These are phyloP conservation scores for Microtus ochrogaster DNA, from an alignment of 2,113 vertebrate species.

Conservation along the genomic window DNA sequence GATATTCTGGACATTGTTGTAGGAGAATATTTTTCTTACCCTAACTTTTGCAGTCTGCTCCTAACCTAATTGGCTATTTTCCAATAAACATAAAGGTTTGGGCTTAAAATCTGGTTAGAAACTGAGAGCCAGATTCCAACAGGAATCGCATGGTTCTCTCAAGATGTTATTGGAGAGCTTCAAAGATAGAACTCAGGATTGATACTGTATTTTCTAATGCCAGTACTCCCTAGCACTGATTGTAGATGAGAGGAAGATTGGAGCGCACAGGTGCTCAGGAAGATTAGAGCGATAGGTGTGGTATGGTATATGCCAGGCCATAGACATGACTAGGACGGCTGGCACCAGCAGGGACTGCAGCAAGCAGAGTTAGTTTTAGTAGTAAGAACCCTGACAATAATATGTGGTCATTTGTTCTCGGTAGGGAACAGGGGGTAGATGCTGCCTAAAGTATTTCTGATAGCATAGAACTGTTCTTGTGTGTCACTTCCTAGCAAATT, in stretches of 20 bases:
- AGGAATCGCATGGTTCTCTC: background rate
- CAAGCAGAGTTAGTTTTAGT: background rate
- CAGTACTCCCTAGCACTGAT: background rate
- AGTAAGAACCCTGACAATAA: background rate
- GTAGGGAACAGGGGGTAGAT: background rate
- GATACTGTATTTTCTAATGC: background rate
- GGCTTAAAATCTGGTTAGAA: constrained; percentile 11
- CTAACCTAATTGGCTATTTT: background rate
- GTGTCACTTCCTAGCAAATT: background rate
- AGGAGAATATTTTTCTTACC: background rate
- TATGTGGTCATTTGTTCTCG: background rate
- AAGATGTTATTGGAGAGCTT: background rate
- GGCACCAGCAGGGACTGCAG: background rate
- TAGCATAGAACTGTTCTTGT: background rate
- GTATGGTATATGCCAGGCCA: background rate
- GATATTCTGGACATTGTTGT: background rate
- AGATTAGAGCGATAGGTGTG: background rate
- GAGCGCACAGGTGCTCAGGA: background rate
- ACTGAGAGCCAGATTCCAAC: background rate
- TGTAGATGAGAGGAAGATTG: background rate
- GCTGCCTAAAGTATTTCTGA: background rate
- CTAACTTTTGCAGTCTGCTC: background rate
- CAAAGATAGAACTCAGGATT: background rate
- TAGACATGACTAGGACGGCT: background rate
- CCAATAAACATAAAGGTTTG: background rate